A percentile compares a stretch with the other conserved stretches of the same genome.
Conservation (phyloP, 2,888 invertebrate species). For the Leptinotarsa haldemani region DNA sequence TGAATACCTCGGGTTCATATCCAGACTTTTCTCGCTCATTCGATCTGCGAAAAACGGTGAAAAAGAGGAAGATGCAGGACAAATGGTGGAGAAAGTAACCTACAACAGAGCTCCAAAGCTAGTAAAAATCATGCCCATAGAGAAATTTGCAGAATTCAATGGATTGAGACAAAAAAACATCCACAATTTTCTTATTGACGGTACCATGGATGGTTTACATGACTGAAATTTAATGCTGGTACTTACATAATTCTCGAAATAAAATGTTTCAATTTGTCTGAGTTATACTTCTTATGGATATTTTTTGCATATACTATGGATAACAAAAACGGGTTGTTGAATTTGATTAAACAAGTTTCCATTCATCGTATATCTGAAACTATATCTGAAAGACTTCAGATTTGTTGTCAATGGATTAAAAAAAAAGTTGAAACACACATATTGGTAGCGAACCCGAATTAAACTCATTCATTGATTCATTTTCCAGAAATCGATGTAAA, state of each 20-base stretch:
- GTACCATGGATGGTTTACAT: conserved; percentile 15
- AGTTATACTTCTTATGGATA: neutral
- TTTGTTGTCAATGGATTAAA: too few relatives aligned
- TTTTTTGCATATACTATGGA: too few relatives aligned
- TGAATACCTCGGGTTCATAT: neutral
- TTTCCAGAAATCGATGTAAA: too few relatives aligned
- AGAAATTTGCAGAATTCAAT: neutral
- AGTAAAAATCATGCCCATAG: neutral
- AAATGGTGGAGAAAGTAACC: neutral
- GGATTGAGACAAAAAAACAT: conserved; percentile 1
- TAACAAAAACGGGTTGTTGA: too few relatives aligned
- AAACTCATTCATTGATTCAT: too few relatives aligned
- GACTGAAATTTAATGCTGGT: neutral
- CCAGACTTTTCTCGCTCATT: neutral
- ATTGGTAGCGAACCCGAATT: too few relatives aligned
- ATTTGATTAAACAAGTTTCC: too few relatives aligned
- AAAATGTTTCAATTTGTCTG: neutral
- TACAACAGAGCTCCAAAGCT: neutral
- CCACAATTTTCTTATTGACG: neutral
- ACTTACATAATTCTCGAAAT: too few relatives aligned
- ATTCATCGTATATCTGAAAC: too few relatives aligned
- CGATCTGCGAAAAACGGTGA: neutral
- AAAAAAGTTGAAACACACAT: too few relatives aligned
- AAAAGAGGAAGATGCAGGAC: neutral
- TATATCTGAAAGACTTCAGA: too few relatives aligned